These are phyloP conservation scores for Portevinia maculata DNA, from an alignment of 2,888 invertebrate species.

Conservation along the genomic window DNA sequence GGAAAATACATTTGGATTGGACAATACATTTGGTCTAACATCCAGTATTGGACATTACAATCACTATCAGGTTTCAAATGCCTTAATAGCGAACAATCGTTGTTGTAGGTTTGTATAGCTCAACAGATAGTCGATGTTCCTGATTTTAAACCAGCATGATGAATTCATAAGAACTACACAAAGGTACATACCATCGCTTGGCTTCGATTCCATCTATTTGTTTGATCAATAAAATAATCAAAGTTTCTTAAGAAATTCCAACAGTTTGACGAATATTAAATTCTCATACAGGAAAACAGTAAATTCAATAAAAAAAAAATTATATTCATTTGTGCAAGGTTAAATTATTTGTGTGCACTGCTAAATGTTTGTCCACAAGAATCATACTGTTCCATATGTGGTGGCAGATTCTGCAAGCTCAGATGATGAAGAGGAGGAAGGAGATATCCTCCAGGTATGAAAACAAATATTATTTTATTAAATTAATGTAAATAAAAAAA, in stretches of 20 bases:
- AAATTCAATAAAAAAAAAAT: conserved; percentile 20
- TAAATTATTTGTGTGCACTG: conserved; percentile 3
- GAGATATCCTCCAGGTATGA: conserved; percentile 81
- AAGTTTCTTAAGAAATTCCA: conserved; percentile 52
- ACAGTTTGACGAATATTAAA: conserved; percentile 49
- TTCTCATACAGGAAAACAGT: conserved; percentile 47
- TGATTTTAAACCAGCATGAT: background rate
- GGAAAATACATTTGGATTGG: no score
- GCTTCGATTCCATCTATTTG: conserved; percentile 41
- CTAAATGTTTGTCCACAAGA: conserved; percentile 85
- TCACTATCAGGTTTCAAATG: no score
- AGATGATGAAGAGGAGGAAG: conserved; percentile 85
- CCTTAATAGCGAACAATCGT: no score
- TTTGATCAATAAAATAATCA: conserved; percentile 64
- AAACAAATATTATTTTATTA: conserved; percentile 6
- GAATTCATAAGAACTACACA: background rate
- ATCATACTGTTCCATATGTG: conserved; percentile 82
- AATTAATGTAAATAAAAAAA: conserved; percentile 1
- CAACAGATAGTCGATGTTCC: no score
- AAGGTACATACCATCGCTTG: conserved; percentile 13
- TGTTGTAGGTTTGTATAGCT: no score
- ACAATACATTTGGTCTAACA: no score
- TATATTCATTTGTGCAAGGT: conserved; percentile 70
- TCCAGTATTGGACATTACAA: no score
- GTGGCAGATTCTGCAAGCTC: conserved; percentile 84